These are phyloP conservation scores for Chaunax sp. DNA, from an alignment of 2,797 vertebrate genomes.

Conservation along the genomic window DNA sequence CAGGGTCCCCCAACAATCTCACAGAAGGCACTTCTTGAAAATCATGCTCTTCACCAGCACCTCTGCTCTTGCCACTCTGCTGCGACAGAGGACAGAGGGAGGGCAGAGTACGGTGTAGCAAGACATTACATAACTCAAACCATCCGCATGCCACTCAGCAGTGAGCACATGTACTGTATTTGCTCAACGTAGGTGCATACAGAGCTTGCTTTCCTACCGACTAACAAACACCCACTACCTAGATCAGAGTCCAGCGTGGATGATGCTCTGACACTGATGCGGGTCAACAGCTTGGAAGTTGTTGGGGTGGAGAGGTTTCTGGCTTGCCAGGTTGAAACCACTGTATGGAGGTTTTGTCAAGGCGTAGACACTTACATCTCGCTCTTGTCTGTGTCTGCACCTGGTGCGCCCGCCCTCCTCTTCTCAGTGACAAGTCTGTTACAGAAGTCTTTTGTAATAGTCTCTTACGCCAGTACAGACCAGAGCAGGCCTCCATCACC, in stretches of 20 bases:
- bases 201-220: constrained; percentile 21
- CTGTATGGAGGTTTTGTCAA: constrained; percentile 3
- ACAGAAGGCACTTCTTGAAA: constrained; percentile 82
- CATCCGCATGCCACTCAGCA: constrained; percentile 25
- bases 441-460: constrained; percentile 38
- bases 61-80: constrained; percentile 25
- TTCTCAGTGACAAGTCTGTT: constrained; percentile 44
- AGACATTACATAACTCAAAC: constrained; percentile 52
- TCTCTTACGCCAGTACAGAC: constrained; percentile 33
- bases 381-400: not conserved
- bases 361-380: constrained; percentile 12
- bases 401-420: not conserved
- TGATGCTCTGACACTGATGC: constrained; percentile 14
- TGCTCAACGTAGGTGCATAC: constrained; percentile 16
- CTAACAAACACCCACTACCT: constrained; percentile 8
- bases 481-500: constrained; percentile 45
- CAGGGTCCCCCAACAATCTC: constrained; percentile 72
- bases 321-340: constrained; percentile 11
- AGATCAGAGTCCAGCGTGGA: constrained; percentile 34
- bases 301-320: constrained; percentile 9
- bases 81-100: constrained; percentile 7
- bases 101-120: constrained; percentile 20
- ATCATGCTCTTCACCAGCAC: constrained; percentile 20
- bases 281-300: constrained; percentile 13
- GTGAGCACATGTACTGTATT: not conserved